Percentiles rank a stretch among this genome's conserved stretches.
phyloP scores from a whole-genome alignment of 2,113 vertebrate genomes.

The Muscicapa adusta region DNA sequence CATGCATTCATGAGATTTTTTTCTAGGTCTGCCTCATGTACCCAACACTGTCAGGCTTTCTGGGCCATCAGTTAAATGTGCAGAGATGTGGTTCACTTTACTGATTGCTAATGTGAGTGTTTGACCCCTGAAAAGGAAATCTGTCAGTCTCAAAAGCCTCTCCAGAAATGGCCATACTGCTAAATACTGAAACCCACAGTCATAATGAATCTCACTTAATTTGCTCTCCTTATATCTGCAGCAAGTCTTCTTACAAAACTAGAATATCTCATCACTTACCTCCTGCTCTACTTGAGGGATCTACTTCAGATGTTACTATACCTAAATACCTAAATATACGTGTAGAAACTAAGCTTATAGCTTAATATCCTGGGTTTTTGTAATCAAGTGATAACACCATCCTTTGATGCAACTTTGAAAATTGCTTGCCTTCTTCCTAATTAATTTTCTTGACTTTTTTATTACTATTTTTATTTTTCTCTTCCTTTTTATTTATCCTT shows the following conservation, averaged over 20 bases:
- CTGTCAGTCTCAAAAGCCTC: not conserved
- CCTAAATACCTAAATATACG: not conserved
- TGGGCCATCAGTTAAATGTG: not conserved
- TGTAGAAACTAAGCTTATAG: not conserved
- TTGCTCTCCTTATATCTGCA: not conserved
- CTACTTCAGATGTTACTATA: not conserved
- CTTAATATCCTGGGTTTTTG: fast-evolving
- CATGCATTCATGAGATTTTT: not conserved
- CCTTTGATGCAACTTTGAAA: not conserved
- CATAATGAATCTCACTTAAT: not conserved
- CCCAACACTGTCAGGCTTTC: not conserved
- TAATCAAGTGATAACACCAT: not conserved
- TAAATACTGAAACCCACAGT: not conserved
- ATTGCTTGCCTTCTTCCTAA: not conserved
- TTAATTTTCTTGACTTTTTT: not conserved
- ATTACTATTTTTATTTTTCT: not conserved
- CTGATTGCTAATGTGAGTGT: not conserved
- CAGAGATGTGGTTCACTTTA: not conserved
- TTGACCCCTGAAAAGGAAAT: not conserved
- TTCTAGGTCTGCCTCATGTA: not conserved
- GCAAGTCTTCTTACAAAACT: not conserved
- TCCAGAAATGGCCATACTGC: not conserved
- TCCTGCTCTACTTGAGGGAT: not conserved
- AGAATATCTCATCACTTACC: not conserved
- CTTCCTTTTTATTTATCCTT: not conserved